phyloP scores from a whole-genome alignment of 2,888 invertebrate species.

The Gisinianus flammeolus region DNA sequence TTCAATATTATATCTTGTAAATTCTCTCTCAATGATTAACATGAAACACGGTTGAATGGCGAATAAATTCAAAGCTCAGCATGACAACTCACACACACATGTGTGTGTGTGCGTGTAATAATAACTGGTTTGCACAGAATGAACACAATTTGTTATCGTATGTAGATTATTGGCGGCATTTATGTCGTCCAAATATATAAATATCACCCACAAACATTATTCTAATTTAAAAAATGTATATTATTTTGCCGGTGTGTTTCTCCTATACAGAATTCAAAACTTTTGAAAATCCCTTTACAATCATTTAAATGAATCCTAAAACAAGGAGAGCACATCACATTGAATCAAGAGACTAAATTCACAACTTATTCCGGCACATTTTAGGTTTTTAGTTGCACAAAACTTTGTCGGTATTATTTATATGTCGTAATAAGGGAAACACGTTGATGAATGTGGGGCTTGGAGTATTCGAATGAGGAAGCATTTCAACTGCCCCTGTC shows the following conservation, averaged over 20 bases:
- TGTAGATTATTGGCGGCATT: not conserved
- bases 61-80: not conserved
- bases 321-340: no score
- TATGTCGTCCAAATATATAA: not conserved
- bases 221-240: not conserved
- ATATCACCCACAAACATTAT: not conserved
- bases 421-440: no score
- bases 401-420: no score
- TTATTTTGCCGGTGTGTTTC: not conserved
- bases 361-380: no score
- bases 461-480: not conserved
- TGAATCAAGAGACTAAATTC: no score
- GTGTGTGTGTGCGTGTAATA: not conserved
- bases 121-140: not conserved
- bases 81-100: no score
- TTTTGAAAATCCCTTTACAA: not conserved
- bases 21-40: not conserved
- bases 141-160: not conserved
- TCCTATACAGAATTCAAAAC: not conserved
- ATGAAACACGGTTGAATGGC: not conserved
- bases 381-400: no score
- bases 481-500: not conserved
- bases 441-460: not conserved
- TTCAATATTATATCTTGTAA: no score
- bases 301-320: not conserved